Percentiles rank a stretch among this genome's conserved stretches.
phyloP scores from a whole-genome alignment of 2,888 invertebrate genomes.

The Macaria notata region DNA sequence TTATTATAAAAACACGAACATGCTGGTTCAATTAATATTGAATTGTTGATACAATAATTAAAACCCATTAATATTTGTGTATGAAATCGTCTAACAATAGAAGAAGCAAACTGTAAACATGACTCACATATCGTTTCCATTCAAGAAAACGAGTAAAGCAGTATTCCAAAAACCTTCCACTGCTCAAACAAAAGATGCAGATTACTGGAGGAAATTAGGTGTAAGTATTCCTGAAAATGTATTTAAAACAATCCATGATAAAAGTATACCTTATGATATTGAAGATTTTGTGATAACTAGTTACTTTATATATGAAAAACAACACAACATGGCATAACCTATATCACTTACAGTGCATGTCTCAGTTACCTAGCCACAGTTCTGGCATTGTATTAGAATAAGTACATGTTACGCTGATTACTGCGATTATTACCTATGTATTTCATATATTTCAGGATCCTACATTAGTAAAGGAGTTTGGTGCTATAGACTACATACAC shows the following conservation, averaged over 20 bases:
- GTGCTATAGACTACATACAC: constrained; percentile 94
- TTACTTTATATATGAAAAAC: no score
- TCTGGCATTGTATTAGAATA: no score
- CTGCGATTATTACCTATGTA: not conserved
- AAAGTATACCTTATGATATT: no score
- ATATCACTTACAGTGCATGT: not conserved
- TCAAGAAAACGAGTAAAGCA: constrained; percentile 88
- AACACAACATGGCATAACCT: no score
- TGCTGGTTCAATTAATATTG: no score
- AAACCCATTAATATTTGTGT: no score
- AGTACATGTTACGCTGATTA: not conserved
- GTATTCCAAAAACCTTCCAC: constrained; percentile 85
- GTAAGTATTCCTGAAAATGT: constrained; percentile 73
- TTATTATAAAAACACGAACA: no score
- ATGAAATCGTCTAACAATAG: no score
- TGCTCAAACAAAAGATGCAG: constrained; percentile 87
- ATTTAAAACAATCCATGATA: no score
- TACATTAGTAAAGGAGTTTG: constrained; percentile 95
- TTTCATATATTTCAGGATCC: constrained; percentile 82
- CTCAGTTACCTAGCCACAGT: not conserved
- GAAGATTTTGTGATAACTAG: no score
- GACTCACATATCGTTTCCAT: constrained; percentile 75
- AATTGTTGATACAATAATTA: no score
- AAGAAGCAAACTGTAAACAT: constrained; percentile 36
- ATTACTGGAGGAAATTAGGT: constrained; percentile 94